Percentiles rank a stretch among this genome's conserved stretches.
Conservation (phyloP, 2,888 invertebrate genomes). For the Cephus runcator region DNA sequence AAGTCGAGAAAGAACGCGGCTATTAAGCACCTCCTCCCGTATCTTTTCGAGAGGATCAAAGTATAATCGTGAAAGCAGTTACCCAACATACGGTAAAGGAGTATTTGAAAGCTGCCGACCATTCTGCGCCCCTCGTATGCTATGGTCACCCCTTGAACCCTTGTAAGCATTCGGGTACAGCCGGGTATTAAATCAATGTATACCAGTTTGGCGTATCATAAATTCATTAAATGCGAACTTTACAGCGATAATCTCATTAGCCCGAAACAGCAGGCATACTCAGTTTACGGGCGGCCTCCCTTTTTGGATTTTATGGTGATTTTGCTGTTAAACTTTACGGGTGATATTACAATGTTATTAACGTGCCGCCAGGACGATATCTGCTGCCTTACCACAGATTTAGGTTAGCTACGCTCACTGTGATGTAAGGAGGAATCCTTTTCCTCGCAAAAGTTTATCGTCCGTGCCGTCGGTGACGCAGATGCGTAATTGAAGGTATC, state of each 20-base stretch:
- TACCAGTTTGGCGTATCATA: conserved; percentile 28
- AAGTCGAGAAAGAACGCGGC: not conserved
- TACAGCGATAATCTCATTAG: conserved; percentile 36
- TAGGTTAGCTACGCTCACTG: not conserved
- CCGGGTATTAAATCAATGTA: conserved; percentile 37
- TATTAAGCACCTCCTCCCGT: not conserved
- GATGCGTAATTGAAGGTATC: not conserved
- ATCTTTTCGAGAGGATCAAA: not conserved
- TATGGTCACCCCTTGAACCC: not conserved
- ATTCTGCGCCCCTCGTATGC: not conserved
- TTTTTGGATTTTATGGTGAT: conserved; percentile 11
- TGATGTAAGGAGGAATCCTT: not conserved
- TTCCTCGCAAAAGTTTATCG: not conserved
- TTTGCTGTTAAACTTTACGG: conserved; percentile 11
- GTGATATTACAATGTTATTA: conserved; percentile 8
- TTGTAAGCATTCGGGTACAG: not conserved
- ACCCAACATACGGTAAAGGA: not conserved
- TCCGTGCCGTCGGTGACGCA: not conserved
- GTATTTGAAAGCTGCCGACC: not conserved
- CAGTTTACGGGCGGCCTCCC: conserved; percentile 1
- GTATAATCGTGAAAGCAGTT: not conserved
- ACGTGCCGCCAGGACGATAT: not conserved
- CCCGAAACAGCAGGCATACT: conserved; percentile 18
- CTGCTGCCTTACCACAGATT: not conserved
- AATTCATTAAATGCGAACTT: conserved; percentile 38